Conservation (phyloP, 2,797 vertebrate genomes). For the Anomalospiza imberbis region DNA sequence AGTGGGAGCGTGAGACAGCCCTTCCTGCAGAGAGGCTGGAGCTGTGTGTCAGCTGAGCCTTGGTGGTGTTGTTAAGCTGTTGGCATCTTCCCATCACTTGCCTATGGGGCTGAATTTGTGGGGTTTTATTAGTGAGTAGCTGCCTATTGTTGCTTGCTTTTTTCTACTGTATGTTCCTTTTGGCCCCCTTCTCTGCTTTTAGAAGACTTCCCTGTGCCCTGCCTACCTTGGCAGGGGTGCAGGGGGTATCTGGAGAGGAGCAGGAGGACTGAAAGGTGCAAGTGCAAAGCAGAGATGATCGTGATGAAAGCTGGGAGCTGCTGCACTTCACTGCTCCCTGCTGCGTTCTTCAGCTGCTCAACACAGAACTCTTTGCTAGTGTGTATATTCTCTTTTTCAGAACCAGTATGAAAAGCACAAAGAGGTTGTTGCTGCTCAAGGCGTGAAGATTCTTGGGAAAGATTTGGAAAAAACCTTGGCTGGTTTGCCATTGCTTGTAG, state of each 20-base stretch:
- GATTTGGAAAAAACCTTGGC: slow-evolving; percentile 95
- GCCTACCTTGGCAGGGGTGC: accelerated
- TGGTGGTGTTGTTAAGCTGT: neutral
- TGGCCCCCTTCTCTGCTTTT: neutral
- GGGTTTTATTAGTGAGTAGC: neutral
- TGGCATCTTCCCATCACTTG: neutral
- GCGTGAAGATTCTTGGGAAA: slow-evolving; percentile 96
- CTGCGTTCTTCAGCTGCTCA: neutral
- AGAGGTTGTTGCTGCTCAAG: slow-evolving; percentile 91
- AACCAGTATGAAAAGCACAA: slow-evolving; percentile 98
- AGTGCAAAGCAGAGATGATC: neutral
- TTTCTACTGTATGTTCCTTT: neutral
- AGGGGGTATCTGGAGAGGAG: neutral
- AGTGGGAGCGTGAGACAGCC: neutral
- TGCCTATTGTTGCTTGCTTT: neutral
- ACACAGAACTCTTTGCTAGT: neutral
- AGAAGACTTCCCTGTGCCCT: neutral
- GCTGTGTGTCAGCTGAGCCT: neutral
- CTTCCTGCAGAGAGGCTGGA: neutral
- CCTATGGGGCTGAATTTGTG: neutral
- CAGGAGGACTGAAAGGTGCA: accelerated
- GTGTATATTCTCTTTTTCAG: slow-evolving; percentile 62
- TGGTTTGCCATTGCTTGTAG: slow-evolving; percentile 91
- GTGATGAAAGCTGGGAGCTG: neutral
- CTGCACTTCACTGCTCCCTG: neutral